Conservation (phyloP, 2,888 invertebrate species). For the Augiades crinisus region DNA sequence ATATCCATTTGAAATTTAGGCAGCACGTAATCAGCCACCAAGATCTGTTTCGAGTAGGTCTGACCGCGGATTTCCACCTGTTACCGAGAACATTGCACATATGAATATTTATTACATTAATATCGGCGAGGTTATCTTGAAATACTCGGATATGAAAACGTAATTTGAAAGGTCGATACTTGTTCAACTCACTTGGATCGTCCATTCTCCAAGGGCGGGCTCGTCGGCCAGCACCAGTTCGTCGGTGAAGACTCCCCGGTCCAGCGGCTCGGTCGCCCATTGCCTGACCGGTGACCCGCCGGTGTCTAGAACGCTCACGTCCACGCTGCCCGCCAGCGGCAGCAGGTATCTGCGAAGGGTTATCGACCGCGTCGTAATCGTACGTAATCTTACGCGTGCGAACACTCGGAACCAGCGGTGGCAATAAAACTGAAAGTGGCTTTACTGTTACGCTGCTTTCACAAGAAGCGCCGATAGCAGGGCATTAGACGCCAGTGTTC, state of each 20-base stretch:
- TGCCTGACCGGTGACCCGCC: slow-evolving; percentile 90
- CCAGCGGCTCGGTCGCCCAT: slow-evolving; percentile 85
- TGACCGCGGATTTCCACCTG: slow-evolving; percentile 78
- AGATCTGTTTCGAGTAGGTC: slow-evolving; percentile 85
- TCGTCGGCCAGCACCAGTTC: slow-evolving; percentile 89
- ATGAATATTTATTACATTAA: not conserved
- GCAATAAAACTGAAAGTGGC: slow-evolving; percentile 71
- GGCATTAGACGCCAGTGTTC: not conserved
- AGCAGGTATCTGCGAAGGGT: slow-evolving; percentile 64
- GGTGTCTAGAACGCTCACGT: slow-evolving; percentile 63
- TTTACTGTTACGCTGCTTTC: slow-evolving; percentile 36
- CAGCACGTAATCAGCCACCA: slow-evolving; percentile 94
- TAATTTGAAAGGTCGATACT: not conserved
- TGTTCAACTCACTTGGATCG: slow-evolving; percentile 79
- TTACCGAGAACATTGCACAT: slow-evolving; percentile 26
- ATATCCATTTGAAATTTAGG: slow-evolving; percentile 96
- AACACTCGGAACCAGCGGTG: slow-evolving; percentile 48
- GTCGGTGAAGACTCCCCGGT: slow-evolving; percentile 88
- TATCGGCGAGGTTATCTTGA: slow-evolving; percentile 6
- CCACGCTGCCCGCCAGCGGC: slow-evolving; percentile 60
- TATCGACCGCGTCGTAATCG: slow-evolving; percentile 60
- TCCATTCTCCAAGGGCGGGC: slow-evolving; percentile 94
- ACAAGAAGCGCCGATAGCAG: slow-evolving; percentile 8
- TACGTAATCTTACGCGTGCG: slow-evolving; percentile 68
- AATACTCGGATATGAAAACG: not conserved